phyloP scores from a whole-genome alignment of 2,888 invertebrate genomes.

The Leucophenga maculata region DNA sequence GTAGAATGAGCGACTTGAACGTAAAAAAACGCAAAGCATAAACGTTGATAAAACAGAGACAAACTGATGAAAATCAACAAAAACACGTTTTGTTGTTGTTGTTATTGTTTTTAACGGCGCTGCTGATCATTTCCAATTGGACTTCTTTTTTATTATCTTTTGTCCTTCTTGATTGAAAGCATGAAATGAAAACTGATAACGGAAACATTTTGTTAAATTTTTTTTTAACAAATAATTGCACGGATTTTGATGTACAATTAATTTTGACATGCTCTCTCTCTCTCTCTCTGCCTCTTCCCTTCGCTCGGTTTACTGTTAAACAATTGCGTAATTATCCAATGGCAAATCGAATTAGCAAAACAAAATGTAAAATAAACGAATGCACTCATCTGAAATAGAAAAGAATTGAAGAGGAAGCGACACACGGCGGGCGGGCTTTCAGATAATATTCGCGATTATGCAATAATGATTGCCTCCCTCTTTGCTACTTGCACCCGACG shows the following conservation, averaged over 20 bases:
- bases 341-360: slow-evolving; percentile 9
- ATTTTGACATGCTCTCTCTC: too few relatives aligned
- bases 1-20: slow-evolving; percentile 52
- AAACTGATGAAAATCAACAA: slow-evolving; percentile 30
- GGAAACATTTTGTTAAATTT: too few relatives aligned
- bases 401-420: neutral
- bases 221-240: too few relatives aligned
- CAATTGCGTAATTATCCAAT: slow-evolving; percentile 10
- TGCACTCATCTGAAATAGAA: neutral
- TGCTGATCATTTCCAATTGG: too few relatives aligned
- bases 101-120: neutral
- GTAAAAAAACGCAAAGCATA: slow-evolving; percentile 40
- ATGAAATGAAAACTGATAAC: too few relatives aligned
- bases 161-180: neutral
- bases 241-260: too few relatives aligned
- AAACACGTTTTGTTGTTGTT: slow-evolving; percentile 48
- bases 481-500: too few relatives aligned
- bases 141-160: neutral
- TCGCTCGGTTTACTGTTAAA: too few relatives aligned
- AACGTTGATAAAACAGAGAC: slow-evolving; percentile 43
- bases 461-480: slow-evolving; percentile 1
- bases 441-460: neutral
- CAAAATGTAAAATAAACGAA: neutral
- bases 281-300: too few relatives aligned
- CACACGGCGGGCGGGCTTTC: neutral